Evolutionary conservation across 2,888 invertebrate genomes (phyloP), one percentile per base, ranked within the genome.

Genomic region (Heteropelma amictum): DNA sequence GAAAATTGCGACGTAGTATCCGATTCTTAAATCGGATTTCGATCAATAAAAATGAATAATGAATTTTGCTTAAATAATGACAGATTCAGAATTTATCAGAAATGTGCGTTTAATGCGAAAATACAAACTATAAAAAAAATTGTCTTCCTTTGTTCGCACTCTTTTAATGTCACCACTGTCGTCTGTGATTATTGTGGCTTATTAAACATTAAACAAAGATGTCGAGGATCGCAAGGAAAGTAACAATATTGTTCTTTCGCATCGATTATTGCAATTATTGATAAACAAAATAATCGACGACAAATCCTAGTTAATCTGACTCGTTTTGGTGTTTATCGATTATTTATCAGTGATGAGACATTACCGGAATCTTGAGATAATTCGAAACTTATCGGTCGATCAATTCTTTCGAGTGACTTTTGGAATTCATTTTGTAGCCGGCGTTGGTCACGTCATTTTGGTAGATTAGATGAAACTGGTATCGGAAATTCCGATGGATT

Each of bases 381-480:
- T n/a, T n/a, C 12, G 7, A 19, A 4, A 12, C 21, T 58, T 58
- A 42, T 42, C 19, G 14, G 33, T 12, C 19, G 3, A 42, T 60
- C 30, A 10, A n/a, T 30, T 42, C 4, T 28, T 42, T 28, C 10
- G 7, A 53, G n/a, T 30, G 28, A 14, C 14, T 35, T 47, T 17
- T 38, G 60, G 53, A 51, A 61, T 51, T 61, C 10, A 51, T n/a
- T 30, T 17, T 10, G 19, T 38, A 12, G 5, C 8, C n/a, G 12
- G 17, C 26, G 42, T 42, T 21, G n/a, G 42, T 42, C 49, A 5
- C 51, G 17, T 42, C 14, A 58, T 45, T 42, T 35, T 17, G 17
- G 38, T 63, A 54, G 40, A 28, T 53, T 26, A 54, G 40, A 49
- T 60, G 23, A 35, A 5, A 45, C 1, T 10, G n/a, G 17, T 58